Evolutionary conservation across 2,888 invertebrate species (phyloP), one percentile per base, ranked within the genome.

Genomic region (Morinoia aosen): DNA sequence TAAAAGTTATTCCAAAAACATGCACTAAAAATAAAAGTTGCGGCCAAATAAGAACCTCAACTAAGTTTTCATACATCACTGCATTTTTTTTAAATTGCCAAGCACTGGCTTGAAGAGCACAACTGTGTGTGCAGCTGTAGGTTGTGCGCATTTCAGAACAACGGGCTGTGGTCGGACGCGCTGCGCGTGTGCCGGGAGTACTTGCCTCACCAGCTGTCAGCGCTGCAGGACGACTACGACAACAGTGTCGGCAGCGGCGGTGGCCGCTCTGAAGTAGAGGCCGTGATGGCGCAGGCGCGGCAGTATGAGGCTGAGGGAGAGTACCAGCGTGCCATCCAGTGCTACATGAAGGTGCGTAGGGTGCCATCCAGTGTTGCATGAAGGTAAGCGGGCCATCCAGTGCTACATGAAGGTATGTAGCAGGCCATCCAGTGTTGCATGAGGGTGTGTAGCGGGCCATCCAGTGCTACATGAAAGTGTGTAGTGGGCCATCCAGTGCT

Each of bases 171-270:
- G 98, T 98, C 98, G 91, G 99, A 99, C 97, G 99, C 99, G 0
- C 97, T 99, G 95, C 98, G 99, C 94, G 98, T 99, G 19, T 99
- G 99, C 97, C 98, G 99, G 97, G 99, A 99, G 97, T 99, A 99
- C 97, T 97, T 99, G 48, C 99, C 99, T 0, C 97, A 98, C 64
- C 98, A 98, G 96, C 97, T 98, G 96, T 98, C 98, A 56, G 98
- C 98, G 94, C 97, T 98, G 19, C 98, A 98, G 97, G 97, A 98
- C 0, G 98, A 98, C 97, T 98, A 98, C 97, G 98, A 98, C 96
- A 97, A 97, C 95, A 97, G 98, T 88, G 97, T 97, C 97, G 95
- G 97, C 96, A 90, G 97, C 96, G 97, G 98, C 88, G 97, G 97
- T 97, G 94, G 97, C 96, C 88, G 97, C 96, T 94, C 97, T 97